A percentile compares a stretch with the other conserved stretches of the same genome.
phyloP scores from a whole-genome alignment of 2,888 invertebrate species.

The Euplagia quadripunctaria region DNA sequence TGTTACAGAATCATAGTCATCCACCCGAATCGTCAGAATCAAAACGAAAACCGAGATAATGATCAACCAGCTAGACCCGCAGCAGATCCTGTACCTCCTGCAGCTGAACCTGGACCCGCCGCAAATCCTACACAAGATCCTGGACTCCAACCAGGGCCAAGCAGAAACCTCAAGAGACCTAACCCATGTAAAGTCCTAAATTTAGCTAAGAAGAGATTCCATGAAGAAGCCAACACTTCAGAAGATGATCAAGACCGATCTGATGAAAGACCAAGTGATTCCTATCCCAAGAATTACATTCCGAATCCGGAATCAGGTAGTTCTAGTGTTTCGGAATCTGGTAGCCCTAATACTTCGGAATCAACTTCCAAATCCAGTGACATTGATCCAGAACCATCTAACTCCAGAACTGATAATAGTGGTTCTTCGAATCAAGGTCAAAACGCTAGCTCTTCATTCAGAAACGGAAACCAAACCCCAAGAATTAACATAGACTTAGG shows the following conservation, averaged over 20 bases:
- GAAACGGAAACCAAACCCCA: not conserved
- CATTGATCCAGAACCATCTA: not conserved
- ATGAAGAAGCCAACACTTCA: not conserved
- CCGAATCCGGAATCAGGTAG: not conserved
- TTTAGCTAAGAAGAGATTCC: not conserved
- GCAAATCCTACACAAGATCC: not conserved
- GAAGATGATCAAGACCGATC: not conserved
- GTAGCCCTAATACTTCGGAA: not conserved
- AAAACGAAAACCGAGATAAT: not conserved
- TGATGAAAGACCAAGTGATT: not conserved
- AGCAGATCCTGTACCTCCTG: not conserved
- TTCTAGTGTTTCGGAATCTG: not conserved
- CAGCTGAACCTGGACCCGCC: not conserved
- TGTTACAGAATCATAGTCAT: conserved; percentile 44
- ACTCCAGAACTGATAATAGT: not conserved
- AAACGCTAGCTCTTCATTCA: not conserved
- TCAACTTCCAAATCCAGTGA: not conserved
- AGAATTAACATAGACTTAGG: not conserved
- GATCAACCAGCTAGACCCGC: not conserved
- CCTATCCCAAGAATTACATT: not conserved
- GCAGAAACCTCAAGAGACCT: not conserved
- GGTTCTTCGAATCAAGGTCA: not conserved
- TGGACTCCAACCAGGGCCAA: not conserved
- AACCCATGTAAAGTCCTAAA: not conserved
- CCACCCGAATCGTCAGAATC: conserved; percentile 32